Evolutionary conservation across 2,888 invertebrate genomes (phyloP), one percentile per base, ranked within the genome.

Genomic region (Mesorhabditis spiculigera): DNA sequence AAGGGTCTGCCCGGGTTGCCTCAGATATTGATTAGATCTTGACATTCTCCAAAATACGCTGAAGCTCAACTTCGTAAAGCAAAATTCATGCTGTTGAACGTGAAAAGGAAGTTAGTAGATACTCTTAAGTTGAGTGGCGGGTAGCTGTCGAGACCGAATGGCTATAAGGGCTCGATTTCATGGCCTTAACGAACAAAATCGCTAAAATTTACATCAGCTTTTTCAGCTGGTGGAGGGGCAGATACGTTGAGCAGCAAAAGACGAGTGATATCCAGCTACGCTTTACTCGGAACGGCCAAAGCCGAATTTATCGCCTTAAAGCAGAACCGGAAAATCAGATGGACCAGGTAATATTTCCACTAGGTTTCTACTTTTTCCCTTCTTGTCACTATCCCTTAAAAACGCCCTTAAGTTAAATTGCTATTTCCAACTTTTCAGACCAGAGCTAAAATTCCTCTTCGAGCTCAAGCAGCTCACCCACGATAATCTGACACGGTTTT

Each of bases 401-500:
- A 42, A 5, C 41, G 8, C 63, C 10, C 63, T 64, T 16, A 41
- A 2, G 43, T 8, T 43, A 43, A 13, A 44, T 28, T 45, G 8
- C 42, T 28, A 28, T 4, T 8, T 41, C 50, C 10, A 10, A 62
- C 63, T 8, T 66, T 73, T 61, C 72, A 77, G 77, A 42, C 63
- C 45, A 0, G 81, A 81, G 13, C 45, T 83, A 63, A 76, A 75
- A 45, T 77, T 70, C 71, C 72, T 85, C 43, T 80, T 75, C 68
- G 80, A 80, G 66, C 65, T 85, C 61, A 84, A 82, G 72, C 73
- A 76, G 50, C 16, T 82, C n/a, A 79, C 76, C 64, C 75, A 85
- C 71, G 84, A 85, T 70, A 85, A 85, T 69, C 63, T 85, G 41
- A 78, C 82, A 43, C 79, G 76, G 43, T 75, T 75, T 62, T 65